Percentiles rank a stretch among this genome's conserved stretches.
Conservation (phyloP, 2,113 vertebrate genomes). For the Probosciger aterrimus region DNA sequence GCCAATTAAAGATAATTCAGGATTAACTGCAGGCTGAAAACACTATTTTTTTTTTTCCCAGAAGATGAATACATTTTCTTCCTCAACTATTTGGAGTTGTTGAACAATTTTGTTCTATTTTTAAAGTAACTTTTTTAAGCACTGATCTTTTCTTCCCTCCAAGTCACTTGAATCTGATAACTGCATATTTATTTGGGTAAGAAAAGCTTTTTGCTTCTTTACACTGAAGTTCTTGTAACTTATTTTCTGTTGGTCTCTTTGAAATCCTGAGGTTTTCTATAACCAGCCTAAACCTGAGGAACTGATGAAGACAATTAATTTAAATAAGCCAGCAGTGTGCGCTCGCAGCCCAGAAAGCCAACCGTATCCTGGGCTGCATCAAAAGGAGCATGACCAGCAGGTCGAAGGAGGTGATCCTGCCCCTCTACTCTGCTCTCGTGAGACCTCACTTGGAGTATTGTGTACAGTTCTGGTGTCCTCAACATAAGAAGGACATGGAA, state of each 20-base stretch:
- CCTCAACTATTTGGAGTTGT: not conserved
- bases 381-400: not conserved
- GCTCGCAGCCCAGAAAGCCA: not conserved
- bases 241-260: not conserved
- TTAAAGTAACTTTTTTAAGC: not conserved
- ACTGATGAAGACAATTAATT: not conserved
- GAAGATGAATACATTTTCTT: not conserved
- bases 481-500: too few relatives aligned
- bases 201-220: not conserved
- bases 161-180: not conserved
- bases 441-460: too few relatives aligned
- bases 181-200: not conserved
- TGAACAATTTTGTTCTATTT: not conserved
- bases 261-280: not conserved
- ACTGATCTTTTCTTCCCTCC: not conserved
- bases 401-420: not conserved
- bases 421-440: too few relatives aligned
- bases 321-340: not conserved
- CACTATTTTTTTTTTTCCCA: not conserved
- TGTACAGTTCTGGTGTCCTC: too few relatives aligned
- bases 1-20: conserved; percentile 28
- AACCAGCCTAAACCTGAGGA: not conserved
- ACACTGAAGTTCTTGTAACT: not conserved
- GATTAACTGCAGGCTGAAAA: not conserved
- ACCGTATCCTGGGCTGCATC: not conserved